Base-by-base conservation (phyloP, 2,113 vertebrate species). In the Martes martes region DNA sequence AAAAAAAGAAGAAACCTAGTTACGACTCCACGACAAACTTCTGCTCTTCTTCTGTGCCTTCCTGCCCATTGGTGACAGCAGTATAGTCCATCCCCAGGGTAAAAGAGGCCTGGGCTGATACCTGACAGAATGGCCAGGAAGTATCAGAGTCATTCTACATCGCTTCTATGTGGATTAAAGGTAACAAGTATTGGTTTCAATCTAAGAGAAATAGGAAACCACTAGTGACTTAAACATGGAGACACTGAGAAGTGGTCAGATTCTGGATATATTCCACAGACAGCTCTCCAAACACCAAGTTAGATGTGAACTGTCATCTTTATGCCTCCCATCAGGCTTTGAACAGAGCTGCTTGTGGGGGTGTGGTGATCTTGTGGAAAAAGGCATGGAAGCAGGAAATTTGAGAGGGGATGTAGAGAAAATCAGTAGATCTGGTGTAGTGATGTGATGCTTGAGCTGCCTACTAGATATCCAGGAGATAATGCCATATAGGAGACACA, bases 151-250 rank as follows among this genome's bases (percentile, higher is more conserved):
- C 47, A 71, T 4, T 59, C 18, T 52, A 69, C 94, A 50, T 42
- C 45, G 14, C 57, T 50, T 45, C 7, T 14, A 50, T 74, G 11
- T 80, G 19, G 42, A 24, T 63, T 67, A 21, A 63, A 91, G 73
- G 18, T 23, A 78, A 91, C 26, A 61, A 61, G 15, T 47, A 6
- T 83, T 6, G 7, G 55, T 91, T 93, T 91, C 33, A 42, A 31
- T 42, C 31, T 94, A 73, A 57, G 11, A 94, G 52, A 65, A 93
- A 78, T 21, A 91, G 18, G n/a, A 95, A 96, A 89, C 47, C 55
- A 89, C 83, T 31, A 59, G 36, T 50, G 61, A 26, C 24, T 79
- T 81, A 57, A 80, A 83, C 45, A 65, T 28, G 13, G 39, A 65
- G 36, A 92, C 65, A 42, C 6, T 18, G 31, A 80, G 9, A 85